Evolutionary conservation across 2,797 vertebrate species (phyloP).

Genomic region (Hemibagrus guttatus): DNA sequence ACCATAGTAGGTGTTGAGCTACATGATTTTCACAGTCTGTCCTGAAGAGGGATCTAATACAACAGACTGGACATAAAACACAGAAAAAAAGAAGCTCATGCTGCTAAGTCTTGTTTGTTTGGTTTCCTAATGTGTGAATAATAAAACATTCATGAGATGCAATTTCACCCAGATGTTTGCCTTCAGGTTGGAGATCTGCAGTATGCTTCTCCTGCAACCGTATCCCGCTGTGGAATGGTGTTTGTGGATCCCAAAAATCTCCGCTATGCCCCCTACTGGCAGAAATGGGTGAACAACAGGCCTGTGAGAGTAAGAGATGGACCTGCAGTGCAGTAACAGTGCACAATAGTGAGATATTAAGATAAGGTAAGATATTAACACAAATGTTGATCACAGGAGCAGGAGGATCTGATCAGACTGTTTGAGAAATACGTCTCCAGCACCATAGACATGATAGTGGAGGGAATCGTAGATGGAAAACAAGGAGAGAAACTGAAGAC

Average conservation of each 20-base stretch:
- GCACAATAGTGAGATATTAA: not conserved
- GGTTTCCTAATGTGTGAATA: not conserved
- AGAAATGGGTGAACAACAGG: slow-evolving; percentile 84
- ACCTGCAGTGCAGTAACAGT: not conserved
- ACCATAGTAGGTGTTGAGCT: not conserved
- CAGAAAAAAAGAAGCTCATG: not conserved
- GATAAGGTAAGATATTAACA: not conserved
- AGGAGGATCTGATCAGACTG: slow-evolving; percentile 73
- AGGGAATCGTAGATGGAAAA: slow-evolving; percentile 85
- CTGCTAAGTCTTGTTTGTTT: not conserved
- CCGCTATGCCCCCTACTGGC: slow-evolving; percentile 88
- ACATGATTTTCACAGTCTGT: not conserved
- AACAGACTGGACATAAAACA: not conserved
- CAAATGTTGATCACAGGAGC: slow-evolving; percentile 67
- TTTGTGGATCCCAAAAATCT: slow-evolving; percentile 97
- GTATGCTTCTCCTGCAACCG: slow-evolving; percentile 94
- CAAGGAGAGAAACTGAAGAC: slow-evolving; percentile 86
- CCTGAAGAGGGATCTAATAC: not conserved
- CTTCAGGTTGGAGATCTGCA: slow-evolving; percentile 93
- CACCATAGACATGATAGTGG: slow-evolving; percentile 87
- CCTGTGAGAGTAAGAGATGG: slow-evolving; percentile 72
- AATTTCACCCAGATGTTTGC: slow-evolving; percentile 20
- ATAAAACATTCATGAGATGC: too few relatives aligned
- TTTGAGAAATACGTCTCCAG: slow-evolving; percentile 90
- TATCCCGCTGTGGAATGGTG: slow-evolving; percentile 97